Evolutionary conservation across 1,140 invertebrate species (phyloP), one percentile per base, ranked within the genome.

Genomic region (Ditylenchus dipsaci): DNA sequence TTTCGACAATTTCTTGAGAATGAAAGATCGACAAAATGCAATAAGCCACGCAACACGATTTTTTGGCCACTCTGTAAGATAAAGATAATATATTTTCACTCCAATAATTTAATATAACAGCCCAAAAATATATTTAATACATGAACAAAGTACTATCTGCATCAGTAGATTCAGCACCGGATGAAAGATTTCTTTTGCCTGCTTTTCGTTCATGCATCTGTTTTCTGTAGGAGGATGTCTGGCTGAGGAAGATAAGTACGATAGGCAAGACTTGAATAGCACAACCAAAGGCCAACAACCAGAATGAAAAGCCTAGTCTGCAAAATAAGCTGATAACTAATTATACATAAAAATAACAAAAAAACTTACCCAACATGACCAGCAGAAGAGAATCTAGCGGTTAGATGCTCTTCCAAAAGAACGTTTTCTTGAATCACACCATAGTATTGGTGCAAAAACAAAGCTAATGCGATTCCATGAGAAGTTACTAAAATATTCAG

Each of bases 381-480:
- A 15, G 58, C 45, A 27, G 68, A 70, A 49, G 68, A 70, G 57
- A 70, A 70, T 11, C 67, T 65, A 11, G 68, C 68, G 7, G 9
- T 15, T 17, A 57, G 27, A 7, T 70, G 67, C 57, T 70, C 68
- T 13, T 64, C 47, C 49, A 70, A 61, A 21, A 70, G 65, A 0
- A 70, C 57, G 42, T 70, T 70, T 43, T 66, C 19, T n/a, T 49
- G 29, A 38, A 70, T 53, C n/a, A 33, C n/a, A 21, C 11, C 43
- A 3, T 70, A 70, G 42, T 43, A 70, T 59, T 68, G 65, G n/a
- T 57, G 47, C 21, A 69, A 65, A 38, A 70, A 70, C 7, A 70
- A 27, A 19, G 57, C 17, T 58, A 30, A 19, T 38, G 38, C 38
- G 59, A 61, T 23, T 17, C 47, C 66, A 38, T 70, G 56, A 13